Base-by-base conservation (phyloP, 2,113 vertebrate species). In the Brachionichthys hirsutus region DNA sequence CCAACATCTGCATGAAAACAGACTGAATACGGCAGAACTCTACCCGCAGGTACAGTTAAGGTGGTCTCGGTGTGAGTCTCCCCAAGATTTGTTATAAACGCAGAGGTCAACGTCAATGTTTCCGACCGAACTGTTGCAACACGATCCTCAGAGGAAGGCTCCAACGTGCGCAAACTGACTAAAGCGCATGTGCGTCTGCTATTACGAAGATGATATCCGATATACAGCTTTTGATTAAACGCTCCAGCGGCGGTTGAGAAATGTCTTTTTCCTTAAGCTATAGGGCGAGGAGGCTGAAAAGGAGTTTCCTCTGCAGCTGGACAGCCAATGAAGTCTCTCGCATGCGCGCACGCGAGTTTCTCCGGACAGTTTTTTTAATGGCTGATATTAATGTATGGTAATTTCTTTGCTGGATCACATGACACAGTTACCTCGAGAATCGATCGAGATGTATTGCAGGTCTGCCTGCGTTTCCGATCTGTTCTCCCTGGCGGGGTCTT, bases 381-480 rank as follows among this genome's bases (percentile, higher is more conserved):
- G 90, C 92, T 93, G 94, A 95, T 97, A 95, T 93, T 98, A 95
- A 98, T 98, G 94, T 95, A 96, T 97, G 95, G 95, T 95, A 95
- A 96, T 98, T 95, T 94, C 94, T 95, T 90, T 92, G 94, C 94
- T 88, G 93, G 94, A 96, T 98, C 97, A 98, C 97, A 96, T 99
- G 97, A 98, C 96, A 93, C 94, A 94, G 97, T 98, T 96, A 95
- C 95, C 95, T 94, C 95, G 92, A 94, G 96, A 97, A 98, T 99
- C 96, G 95, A 98, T 98, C 94, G 95, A 97, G 95, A 98, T 97
- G 94, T 95, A 95, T 95, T 94, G 95, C 96, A 94, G 95, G 95
- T 97, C 96, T 95, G 94, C 94, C 90, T 93, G 89, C 94, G 93
- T 94, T 95, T 94, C 94, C 95, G 92, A 94, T 95, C 95, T 94